Evolutionary conservation across 2,888 invertebrate species (phyloP).

Genomic region (Clanis bilineata): DNA sequence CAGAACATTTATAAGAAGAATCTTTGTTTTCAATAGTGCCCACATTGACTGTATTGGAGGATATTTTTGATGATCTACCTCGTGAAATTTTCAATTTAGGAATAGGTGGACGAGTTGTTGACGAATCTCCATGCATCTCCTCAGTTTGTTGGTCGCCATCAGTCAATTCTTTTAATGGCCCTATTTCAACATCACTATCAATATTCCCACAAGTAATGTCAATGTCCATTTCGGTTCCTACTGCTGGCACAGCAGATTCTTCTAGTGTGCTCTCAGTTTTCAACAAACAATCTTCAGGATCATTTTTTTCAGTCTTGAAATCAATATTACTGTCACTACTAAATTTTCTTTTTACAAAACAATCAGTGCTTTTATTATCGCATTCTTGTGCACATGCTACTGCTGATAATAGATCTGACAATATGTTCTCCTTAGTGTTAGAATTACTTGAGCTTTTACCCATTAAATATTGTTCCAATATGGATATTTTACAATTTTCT

Average conservation of each 20-base stretch:
- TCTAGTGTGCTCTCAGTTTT: conserved; percentile 81
- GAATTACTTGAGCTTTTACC: conserved; percentile 68
- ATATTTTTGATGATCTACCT: conserved; percentile 61
- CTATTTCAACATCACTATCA: conserved; percentile 75
- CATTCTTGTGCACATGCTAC: conserved; percentile 84
- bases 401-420: conserved; percentile 83
- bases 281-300: conserved; percentile 44
- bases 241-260: conserved; percentile 76
- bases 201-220: conserved; percentile 69
- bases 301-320: conserved; percentile 61
- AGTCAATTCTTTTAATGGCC: conserved; percentile 75
- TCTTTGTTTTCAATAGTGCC: conserved; percentile 74
- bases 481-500: conserved; percentile 83
- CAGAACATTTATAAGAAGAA: conserved; percentile 72
- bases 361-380: conserved; percentile 76
- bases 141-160: conserved; percentile 53
- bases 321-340: conserved; percentile 55
- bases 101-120: conserved; percentile 66
- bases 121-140: conserved; percentile 38
- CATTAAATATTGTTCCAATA: conserved; percentile 86
- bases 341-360: conserved; percentile 71
- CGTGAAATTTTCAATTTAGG: conserved; percentile 77
- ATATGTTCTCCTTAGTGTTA: conserved; percentile 79
- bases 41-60: conserved; percentile 49
- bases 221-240: conserved; percentile 78